Evolutionary conservation across 2,797 vertebrate species (phyloP), one percentile per base, ranked within the genome.

Genomic region (Acridotheres tristis): DNA sequence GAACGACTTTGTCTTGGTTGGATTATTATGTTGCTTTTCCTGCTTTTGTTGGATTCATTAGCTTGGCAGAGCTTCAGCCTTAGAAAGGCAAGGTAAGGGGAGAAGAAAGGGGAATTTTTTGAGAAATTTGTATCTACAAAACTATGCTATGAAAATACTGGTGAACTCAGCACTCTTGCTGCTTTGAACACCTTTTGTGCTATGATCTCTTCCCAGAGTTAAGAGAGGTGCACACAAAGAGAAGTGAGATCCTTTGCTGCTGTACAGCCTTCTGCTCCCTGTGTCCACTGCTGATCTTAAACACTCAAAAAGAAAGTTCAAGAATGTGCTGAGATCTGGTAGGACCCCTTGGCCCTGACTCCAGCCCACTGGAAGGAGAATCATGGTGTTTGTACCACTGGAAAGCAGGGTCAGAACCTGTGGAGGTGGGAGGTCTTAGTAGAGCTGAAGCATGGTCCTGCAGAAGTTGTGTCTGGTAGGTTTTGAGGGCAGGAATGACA

Each of bases 1-100:
- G 92, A 87, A 86, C 63, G 90, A 58, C 71, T 97, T 91, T 87
- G 74, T 91, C 74, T 88, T 77, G 67, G 71, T 82, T 90, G 91
- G 80, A 71, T 96, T 93, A 86, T 29, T 85, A 55, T 74, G 74
- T 79, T 85, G 59, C 47, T 94, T 91, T 86, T 54, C 62, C 32
- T 69, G 38, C 29, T 89, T 91, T 29, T 57, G 63, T 83, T 95
- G 42, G 71, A 69, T 88, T 90, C 59, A 79, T 79, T 91, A 74
- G 15, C 51, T 79, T 92, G 48, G 53, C 79, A 93, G 58, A 88
- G 38, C 45, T 84, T 88, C 48, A 79, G 34, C 11, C 55, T 42
- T 42, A 91, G 66, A 72, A 92, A 73, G 27, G 62, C 11, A 61
- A 72, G n/a, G 62, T 43, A 58, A 51, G 73, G 16, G 13, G 29